These are phyloP conservation scores for Geophilus truncorum DNA, from an alignment of 2,888 invertebrate genomes.

Conservation along the genomic window DNA sequence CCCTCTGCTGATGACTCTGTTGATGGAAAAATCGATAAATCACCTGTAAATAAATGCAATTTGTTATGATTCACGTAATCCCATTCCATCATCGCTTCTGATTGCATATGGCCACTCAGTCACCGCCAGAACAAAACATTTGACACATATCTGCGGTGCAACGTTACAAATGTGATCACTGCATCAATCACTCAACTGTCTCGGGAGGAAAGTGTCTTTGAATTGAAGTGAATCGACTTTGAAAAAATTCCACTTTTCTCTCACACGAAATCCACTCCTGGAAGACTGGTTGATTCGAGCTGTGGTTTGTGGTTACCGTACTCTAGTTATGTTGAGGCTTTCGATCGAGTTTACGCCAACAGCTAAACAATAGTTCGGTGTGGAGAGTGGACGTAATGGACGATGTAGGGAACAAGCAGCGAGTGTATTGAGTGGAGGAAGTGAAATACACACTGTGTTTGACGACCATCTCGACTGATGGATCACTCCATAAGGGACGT, in stretches of 20 bases:
- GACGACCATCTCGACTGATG: conserved; percentile 36
- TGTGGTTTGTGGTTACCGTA: conserved; percentile 61
- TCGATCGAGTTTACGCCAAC: conserved; percentile 57
- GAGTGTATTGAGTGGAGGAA: conserved; percentile 19
- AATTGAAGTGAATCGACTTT: neutral
- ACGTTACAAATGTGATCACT: conserved; percentile 48
- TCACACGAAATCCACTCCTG: conserved; percentile 65
- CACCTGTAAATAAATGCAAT: neutral
- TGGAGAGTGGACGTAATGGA: conserved; percentile 38
- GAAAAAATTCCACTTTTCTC: too few species aligned
- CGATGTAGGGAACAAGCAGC: conserved; percentile 37
- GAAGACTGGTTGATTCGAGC: conserved; percentile 55
- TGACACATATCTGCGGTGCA: conserved; percentile 48
- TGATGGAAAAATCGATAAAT: neutral
- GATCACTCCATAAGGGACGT: conserved; percentile 34
- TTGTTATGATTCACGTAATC: conserved; percentile 50
- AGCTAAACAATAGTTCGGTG: conserved; percentile 30
- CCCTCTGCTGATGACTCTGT: neutral
- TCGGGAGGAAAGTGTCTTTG: neutral
- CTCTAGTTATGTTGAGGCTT: too few species aligned
- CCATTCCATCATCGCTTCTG: conserved; percentile 73
- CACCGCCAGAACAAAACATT: conserved; percentile 54
- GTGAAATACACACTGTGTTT: conserved; percentile 38
- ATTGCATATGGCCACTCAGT: conserved; percentile 66
- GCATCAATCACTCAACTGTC: neutral